phyloP scores from a whole-genome alignment of 2,888 invertebrate species.

The Meiosimyza decipiens region DNA sequence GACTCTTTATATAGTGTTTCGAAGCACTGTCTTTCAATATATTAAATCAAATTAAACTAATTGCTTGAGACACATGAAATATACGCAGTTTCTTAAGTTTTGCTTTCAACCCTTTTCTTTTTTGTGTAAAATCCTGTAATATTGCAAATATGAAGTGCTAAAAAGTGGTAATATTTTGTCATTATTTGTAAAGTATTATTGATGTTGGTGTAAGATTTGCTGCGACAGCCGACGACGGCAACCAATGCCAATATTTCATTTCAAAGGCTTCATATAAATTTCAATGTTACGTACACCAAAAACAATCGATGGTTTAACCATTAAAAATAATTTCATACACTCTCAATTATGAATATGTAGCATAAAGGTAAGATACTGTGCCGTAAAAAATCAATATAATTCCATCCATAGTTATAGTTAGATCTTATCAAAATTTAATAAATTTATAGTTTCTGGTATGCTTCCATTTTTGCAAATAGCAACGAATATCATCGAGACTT shows the following conservation, averaged over 20 bases:
- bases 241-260: slow-evolving; percentile 60
- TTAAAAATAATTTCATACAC: too few relatives aligned
- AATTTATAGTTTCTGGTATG: too few relatives aligned
- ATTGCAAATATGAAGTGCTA: neutral
- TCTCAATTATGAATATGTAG: neutral
- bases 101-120: neutral
- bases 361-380: neutral
- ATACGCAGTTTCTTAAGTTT: slow-evolving; percentile 4
- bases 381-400: too few relatives aligned
- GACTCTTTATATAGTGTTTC: slow-evolving; percentile 56
- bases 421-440: too few relatives aligned
- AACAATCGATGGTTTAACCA: neutral
- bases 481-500: too few relatives aligned
- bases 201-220: slow-evolving; percentile 30
- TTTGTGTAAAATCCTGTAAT: neutral
- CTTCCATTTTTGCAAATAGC: too few relatives aligned
- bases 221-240: neutral
- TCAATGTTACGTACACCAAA: slow-evolving; percentile 33
- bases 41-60: slow-evolving; percentile 55
- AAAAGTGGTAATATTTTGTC: slow-evolving; percentile 6
- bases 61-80: slow-evolving; percentile 16
- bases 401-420: too few relatives aligned
- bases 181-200: slow-evolving; percentile 22
- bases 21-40: neutral
- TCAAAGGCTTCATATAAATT: slow-evolving; percentile 54